phyloP scores from a whole-genome alignment of 2,113 vertebrate species.

The Theristicus caerulescens region DNA sequence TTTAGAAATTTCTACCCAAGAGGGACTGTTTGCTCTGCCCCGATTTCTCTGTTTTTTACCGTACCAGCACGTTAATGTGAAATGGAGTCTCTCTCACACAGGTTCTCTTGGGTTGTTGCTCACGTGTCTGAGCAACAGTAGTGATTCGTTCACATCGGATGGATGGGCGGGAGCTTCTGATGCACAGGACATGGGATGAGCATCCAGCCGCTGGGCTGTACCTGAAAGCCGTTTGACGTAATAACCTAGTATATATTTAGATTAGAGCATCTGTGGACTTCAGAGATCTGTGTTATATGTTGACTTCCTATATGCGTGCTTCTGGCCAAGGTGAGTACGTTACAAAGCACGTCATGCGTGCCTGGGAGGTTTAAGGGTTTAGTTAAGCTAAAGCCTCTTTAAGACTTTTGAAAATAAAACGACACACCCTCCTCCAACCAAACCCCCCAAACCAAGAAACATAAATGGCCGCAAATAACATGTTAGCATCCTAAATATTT shows the following conservation, averaged over 20 bases:
- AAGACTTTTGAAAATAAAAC: background rate
- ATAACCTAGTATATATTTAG: background rate
- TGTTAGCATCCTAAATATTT: background rate
- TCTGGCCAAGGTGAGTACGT: background rate
- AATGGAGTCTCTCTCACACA: background rate
- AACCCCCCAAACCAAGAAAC: background rate
- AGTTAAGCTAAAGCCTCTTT: background rate
- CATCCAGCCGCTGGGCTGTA: background rate
- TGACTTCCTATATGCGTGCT: background rate
- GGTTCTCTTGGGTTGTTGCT: background rate
- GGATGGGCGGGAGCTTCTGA: background rate
- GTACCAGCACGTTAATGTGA: background rate
- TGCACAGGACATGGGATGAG: background rate
- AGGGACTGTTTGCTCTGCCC: background rate
- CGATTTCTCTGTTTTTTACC: rapidly evolving
- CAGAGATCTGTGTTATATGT: background rate
- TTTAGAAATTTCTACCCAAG: background rate
- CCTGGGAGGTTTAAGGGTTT: background rate
- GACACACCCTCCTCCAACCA: background rate
- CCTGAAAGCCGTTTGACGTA: rapidly evolving
- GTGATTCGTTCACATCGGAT: background rate
- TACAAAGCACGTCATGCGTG: rapidly evolving
- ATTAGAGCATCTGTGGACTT: background rate
- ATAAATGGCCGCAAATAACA: background rate
- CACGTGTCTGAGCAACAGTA: rapidly evolving